Conservation (phyloP, 1,140 invertebrate genomes). For the Grapholita molesta region DNA sequence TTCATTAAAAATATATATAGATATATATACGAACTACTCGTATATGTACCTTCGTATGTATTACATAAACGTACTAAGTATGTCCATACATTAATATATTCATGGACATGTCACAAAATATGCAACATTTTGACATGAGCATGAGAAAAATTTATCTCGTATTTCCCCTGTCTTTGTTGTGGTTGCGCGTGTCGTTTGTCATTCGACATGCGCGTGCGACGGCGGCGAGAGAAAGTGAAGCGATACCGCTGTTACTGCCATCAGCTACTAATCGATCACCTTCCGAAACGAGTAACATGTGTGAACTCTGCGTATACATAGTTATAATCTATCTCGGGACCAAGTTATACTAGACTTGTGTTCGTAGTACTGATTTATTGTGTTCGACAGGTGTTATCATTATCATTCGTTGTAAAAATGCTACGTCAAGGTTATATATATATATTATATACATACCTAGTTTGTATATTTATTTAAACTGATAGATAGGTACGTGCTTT, state of each 20-base stretch:
- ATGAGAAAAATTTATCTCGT: neutral
- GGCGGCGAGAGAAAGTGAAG: neutral
- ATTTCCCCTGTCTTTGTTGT: neutral
- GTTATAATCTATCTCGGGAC: neutral
- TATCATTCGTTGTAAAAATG: neutral
- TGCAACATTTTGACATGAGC: too few species aligned
- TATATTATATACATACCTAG: neutral
- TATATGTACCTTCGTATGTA: too few species aligned
- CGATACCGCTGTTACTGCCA: neutral
- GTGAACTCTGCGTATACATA: neutral
- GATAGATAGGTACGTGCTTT: neutral
- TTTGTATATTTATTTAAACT: neutral
- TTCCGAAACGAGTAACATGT: neutral
- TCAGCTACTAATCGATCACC: neutral
- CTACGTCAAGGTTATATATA: neutral
- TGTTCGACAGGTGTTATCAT: neutral
- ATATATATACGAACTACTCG: too few species aligned
- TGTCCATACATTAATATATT: too few species aligned
- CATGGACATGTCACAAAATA: too few species aligned
- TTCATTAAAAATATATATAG: too few species aligned
- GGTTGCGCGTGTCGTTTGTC: neutral
- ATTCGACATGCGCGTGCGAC: neutral
- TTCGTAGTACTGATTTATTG: neutral
- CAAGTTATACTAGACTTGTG: neutral
- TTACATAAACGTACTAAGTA: too few species aligned